Evolutionary conservation across 1,140 invertebrate species (phyloP).

Genomic region (Pectinophora gossypiella): DNA sequence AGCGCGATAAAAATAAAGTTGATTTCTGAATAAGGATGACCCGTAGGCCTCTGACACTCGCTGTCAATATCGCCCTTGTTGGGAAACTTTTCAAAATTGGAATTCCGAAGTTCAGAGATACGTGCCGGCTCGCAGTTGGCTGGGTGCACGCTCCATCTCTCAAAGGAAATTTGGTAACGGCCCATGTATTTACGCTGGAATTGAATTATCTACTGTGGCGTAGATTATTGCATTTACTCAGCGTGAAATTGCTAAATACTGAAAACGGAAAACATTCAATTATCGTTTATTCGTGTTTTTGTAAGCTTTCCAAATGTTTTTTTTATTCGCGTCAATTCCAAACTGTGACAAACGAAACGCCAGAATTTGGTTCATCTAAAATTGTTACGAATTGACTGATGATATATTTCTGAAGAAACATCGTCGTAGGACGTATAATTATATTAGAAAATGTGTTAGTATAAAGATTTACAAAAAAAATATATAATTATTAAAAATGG

Average conservation of each 20-base stretch:
- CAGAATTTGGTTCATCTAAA: too few relatives aligned
- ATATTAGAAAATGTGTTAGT: too few relatives aligned
- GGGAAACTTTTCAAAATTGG: slow-evolving; percentile 73
- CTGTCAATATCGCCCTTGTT: slow-evolving; percentile 67
- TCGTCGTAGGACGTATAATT: too few relatives aligned
- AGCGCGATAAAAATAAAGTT: background rate
- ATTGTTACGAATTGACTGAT: too few relatives aligned
- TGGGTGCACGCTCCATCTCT: slow-evolving; percentile 57
- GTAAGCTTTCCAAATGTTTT: background rate
- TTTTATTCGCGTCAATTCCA: too few relatives aligned
- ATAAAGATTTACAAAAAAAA: too few relatives aligned
- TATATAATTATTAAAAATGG: too few relatives aligned
- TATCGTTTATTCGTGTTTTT: slow-evolving; percentile 8
- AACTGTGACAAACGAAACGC: too few relatives aligned
- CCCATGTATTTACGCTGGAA: slow-evolving; percentile 58
- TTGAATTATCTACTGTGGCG: slow-evolving; percentile 58
- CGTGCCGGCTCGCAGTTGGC: slow-evolving; percentile 55
- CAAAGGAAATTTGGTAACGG: slow-evolving; percentile 67
- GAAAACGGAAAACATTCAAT: slow-evolving; percentile 29
- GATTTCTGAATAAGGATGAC: slow-evolving; percentile 24
- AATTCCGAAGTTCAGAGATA: slow-evolving; percentile 68
- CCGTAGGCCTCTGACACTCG: slow-evolving; percentile 55
- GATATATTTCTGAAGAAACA: too few relatives aligned
- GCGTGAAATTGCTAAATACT: slow-evolving; percentile 43
- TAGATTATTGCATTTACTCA: slow-evolving; percentile 43